phyloP scores from a whole-genome alignment of 1,140 invertebrate genomes.

The Caenorhabditis inopinata region DNA sequence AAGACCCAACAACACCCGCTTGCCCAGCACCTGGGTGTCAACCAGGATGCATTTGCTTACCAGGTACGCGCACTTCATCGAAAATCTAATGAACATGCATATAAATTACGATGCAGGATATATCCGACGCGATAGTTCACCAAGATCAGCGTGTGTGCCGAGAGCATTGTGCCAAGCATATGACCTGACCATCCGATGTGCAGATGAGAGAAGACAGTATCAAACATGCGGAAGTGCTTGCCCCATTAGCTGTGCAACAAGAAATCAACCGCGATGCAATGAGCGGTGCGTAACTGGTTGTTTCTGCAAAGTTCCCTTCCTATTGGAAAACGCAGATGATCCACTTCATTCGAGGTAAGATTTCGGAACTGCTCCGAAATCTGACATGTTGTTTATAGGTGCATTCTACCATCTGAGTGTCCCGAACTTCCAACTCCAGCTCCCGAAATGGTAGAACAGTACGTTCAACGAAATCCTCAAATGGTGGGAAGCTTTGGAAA shows the following conservation, averaged over 20 bases:
- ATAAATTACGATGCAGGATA: constrained; percentile 34
- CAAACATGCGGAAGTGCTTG: constrained; percentile 43
- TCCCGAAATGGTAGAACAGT: background rate
- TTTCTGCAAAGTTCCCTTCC: constrained; percentile 43
- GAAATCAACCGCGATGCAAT: constrained; percentile 41
- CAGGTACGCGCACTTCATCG: constrained; percentile 34
- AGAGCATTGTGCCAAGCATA: constrained; percentile 17
- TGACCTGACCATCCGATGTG: constrained; percentile 38
- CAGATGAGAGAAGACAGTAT: constrained; percentile 40
- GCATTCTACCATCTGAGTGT: constrained; percentile 41
- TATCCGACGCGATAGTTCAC: constrained; percentile 39
- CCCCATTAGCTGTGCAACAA: constrained; percentile 37
- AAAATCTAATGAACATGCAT: too few relatives aligned
- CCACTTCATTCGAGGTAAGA: constrained; percentile 33
- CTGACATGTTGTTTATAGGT: constrained; percentile 6
- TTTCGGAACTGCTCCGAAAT: background rate
- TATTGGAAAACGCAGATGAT: constrained; percentile 38
- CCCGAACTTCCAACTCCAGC: background rate
- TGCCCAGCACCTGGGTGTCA: constrained; percentile 38
- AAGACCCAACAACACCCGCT: constrained; percentile 24
- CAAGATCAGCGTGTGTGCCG: constrained; percentile 35
- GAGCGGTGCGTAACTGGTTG: constrained; percentile 44
- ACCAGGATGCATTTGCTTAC: constrained; percentile 40
- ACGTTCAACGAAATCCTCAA: background rate
- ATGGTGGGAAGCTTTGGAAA: background rate